Evolutionary conservation across 2,888 invertebrate species (phyloP).

Genomic region (Ernsta delagoae): DNA sequence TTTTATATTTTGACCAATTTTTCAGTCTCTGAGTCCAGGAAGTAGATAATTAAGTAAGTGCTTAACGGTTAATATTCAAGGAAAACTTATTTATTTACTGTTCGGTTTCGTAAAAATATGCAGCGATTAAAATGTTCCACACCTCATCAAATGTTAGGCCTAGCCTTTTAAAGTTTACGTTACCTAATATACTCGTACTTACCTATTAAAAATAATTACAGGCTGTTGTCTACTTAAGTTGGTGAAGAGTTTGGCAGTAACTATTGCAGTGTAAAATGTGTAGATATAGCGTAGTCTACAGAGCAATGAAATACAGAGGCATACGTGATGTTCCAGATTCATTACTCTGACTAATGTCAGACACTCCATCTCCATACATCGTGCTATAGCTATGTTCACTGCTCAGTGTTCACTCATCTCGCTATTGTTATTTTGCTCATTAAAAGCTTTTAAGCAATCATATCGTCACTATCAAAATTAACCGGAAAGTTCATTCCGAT

Average conservation of each 20-base stretch:
- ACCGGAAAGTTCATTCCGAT: slow-evolving; percentile 48
- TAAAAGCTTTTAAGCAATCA: slow-evolving; percentile 44
- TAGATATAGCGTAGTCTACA: not conserved
- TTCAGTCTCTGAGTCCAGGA: no score
- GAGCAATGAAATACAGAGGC: not conserved
- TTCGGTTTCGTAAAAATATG: no score
- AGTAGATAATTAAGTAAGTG: no score
- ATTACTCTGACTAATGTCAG: slow-evolving; percentile 28
- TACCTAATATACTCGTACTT: no score
- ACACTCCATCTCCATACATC: slow-evolving; percentile 16
- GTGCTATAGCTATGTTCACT: not conserved
- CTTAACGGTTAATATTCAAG: no score
- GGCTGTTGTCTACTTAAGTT: not conserved
- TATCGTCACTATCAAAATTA: slow-evolving; percentile 47
- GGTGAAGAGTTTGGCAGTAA: not conserved
- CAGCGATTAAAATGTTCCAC: no score
- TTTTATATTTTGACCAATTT: no score
- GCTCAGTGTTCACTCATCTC: slow-evolving; percentile 5
- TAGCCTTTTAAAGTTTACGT: no score
- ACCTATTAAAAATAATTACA: not conserved
- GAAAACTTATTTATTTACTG: no score
- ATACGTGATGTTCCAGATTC: slow-evolving; percentile 15
- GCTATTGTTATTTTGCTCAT: slow-evolving; percentile 37
- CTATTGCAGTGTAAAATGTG: not conserved
- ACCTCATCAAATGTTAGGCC: no score